Percentiles rank a stretch among this genome's conserved stretches.
Evolutionary conservation across 2,888 invertebrate genomes (phyloP).

Genomic region (Temnothorax unifasciatus): DNA sequence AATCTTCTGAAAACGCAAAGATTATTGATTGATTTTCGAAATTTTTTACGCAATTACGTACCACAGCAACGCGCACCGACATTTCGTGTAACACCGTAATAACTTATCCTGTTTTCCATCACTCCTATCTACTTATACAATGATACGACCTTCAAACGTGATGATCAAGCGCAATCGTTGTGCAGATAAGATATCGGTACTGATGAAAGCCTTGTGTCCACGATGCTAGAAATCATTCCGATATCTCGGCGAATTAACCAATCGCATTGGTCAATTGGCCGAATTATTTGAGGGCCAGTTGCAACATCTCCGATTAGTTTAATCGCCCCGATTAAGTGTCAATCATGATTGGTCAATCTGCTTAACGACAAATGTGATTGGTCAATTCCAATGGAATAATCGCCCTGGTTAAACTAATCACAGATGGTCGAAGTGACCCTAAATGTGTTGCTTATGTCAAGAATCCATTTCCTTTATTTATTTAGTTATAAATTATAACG

Average conservation of each 20-base stretch:
- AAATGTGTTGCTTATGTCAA: constrained; percentile 11
- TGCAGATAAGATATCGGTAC: not conserved
- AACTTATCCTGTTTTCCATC: not conserved
- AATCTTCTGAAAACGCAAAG: not conserved
- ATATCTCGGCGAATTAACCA: too few species aligned
- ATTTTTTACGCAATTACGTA: not conserved
- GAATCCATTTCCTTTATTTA: not conserved
- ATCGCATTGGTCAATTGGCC: too few species aligned
- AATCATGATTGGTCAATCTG: too few species aligned
- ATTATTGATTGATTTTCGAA: not conserved
- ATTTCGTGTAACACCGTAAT: not conserved
- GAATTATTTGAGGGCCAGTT: too few species aligned
- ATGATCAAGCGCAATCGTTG: not conserved
- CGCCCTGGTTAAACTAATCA: too few species aligned
- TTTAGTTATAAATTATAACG: not conserved
- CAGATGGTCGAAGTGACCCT: too few species aligned
- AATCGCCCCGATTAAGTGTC: too few species aligned
- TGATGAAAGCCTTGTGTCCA: too few species aligned
- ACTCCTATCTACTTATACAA: not conserved
- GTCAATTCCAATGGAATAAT: too few species aligned
- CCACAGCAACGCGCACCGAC: constrained; percentile 6
- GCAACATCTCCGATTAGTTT: too few species aligned
- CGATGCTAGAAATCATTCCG: too few species aligned
- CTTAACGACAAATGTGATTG: too few species aligned
- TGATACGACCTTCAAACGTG: not conserved